phyloP scores from a whole-genome alignment of 2,797 vertebrate genomes.

The Pseudochirops corinnae region DNA sequence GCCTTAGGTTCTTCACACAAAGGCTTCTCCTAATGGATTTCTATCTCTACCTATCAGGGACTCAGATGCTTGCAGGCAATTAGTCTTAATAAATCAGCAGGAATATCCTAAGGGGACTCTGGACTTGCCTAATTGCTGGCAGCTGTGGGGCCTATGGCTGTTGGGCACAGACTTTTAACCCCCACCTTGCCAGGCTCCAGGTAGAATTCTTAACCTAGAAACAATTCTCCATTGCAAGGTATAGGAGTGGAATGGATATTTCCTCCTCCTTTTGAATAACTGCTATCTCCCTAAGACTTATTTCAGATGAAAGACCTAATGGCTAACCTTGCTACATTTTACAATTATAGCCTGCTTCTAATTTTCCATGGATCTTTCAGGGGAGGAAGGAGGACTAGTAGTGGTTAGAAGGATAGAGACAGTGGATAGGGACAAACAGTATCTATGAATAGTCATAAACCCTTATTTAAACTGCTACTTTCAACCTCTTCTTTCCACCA shows the following conservation, averaged over 20 bases:
- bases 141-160: slow-evolving; percentile 48
- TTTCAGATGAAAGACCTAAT: background rate
- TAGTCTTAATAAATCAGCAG: slow-evolving; percentile 81
- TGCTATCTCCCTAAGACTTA: background rate
- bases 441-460: background rate
- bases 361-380: background rate
- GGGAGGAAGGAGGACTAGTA: background rate
- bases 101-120: slow-evolving; percentile 73
- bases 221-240: background rate
- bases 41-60: slow-evolving; percentile 60
- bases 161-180: slow-evolving; percentile 60
- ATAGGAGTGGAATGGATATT: background rate
- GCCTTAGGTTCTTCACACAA: background rate
- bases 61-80: slow-evolving; percentile 78
- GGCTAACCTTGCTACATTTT: background rate
- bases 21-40: slow-evolving; percentile 56
- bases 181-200: slow-evolving; percentile 29
- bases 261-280: slow-evolving; percentile 13
- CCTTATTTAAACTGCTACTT: background rate
- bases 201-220: rapidly evolving
- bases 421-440: background rate
- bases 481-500: background rate
- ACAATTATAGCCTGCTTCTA: background rate
- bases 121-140: slow-evolving; percentile 80
- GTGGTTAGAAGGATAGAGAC: background rate